Conservation (phyloP, 2,797 vertebrate genomes). For the Falco rusticolus region DNA sequence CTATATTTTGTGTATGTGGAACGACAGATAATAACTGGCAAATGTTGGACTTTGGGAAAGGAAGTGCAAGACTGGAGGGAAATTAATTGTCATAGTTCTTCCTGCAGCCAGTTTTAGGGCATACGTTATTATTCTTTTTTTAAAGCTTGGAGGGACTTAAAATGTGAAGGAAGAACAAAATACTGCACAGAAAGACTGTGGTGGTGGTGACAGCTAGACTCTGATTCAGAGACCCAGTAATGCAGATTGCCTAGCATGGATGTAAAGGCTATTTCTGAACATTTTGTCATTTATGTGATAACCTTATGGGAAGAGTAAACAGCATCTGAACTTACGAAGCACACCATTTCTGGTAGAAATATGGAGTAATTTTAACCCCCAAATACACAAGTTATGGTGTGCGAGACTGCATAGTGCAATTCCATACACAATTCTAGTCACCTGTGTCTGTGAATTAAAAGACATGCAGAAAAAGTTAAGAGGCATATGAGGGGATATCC, state of each 20-base stretch:
- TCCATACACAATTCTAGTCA: not conserved
- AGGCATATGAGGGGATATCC: not conserved
- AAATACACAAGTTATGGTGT: not conserved
- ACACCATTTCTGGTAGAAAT: not conserved
- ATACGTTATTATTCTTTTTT: not conserved
- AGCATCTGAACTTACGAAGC: not conserved
- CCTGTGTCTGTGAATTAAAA: not conserved
- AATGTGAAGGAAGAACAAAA: not conserved
- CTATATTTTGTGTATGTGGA: not conserved
- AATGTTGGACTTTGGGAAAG: not conserved
- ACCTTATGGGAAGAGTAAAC: not conserved
- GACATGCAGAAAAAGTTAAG: not conserved
- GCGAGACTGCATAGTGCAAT: not conserved
- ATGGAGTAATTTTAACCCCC: not conserved
- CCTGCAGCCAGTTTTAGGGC: not conserved
- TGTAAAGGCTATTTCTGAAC: not conserved
- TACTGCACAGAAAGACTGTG: not conserved
- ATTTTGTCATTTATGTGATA: not conserved
- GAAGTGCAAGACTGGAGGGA: not conserved
- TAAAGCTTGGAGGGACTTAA: not conserved
- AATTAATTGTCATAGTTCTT: not conserved
- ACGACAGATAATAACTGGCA: not conserved
- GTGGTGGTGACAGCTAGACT: not conserved
- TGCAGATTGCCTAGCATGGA: not conserved
- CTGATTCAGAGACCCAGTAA: not conserved